phyloP scores from a whole-genome alignment of 2,888 invertebrate species.

The Epirrhoe tristata region DNA sequence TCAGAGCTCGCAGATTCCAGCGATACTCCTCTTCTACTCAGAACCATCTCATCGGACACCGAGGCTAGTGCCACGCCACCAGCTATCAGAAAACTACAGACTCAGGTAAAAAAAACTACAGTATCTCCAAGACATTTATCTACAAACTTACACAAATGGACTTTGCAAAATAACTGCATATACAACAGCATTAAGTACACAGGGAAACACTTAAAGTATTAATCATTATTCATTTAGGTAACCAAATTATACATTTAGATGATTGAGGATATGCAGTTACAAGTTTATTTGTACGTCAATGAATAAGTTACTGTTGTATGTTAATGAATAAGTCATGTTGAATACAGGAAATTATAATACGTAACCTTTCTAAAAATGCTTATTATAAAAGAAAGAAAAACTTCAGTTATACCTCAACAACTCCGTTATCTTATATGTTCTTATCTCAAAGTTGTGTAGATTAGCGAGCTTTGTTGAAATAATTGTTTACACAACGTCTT shows the following conservation, averaged over 20 bases:
- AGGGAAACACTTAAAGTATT: too few relatives aligned
- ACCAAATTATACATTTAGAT: not conserved
- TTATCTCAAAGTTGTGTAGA: slow-evolving; percentile 43
- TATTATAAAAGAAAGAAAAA: slow-evolving; percentile 1
- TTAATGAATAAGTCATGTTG: not conserved
- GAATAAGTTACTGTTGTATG: not conserved
- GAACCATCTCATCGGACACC: slow-evolving; percentile 87
- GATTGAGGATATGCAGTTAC: not conserved
- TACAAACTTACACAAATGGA: too few relatives aligned
- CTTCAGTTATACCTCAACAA: slow-evolving; percentile 3
- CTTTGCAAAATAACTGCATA: too few relatives aligned
- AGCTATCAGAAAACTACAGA: slow-evolving; percentile 72
- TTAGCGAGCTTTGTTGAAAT: slow-evolving; percentile 39
- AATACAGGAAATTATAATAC: not conserved
- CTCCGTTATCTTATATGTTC: slow-evolving; percentile 24
- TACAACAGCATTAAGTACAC: too few relatives aligned
- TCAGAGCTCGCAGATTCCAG: slow-evolving; percentile 73
- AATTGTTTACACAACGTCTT: slow-evolving; percentile 27
- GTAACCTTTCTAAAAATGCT: not conserved
- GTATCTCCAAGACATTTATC: not conserved
- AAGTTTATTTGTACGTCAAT: not conserved
- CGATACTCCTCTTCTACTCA: slow-evolving; percentile 81
- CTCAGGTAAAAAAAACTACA: slow-evolving; percentile 61
- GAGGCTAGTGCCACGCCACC: slow-evolving; percentile 79
- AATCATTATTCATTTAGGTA: not conserved